Evolutionary conservation across 2,888 invertebrate species (phyloP).

Genomic region (Drosophila parthenogenetica): DNA sequence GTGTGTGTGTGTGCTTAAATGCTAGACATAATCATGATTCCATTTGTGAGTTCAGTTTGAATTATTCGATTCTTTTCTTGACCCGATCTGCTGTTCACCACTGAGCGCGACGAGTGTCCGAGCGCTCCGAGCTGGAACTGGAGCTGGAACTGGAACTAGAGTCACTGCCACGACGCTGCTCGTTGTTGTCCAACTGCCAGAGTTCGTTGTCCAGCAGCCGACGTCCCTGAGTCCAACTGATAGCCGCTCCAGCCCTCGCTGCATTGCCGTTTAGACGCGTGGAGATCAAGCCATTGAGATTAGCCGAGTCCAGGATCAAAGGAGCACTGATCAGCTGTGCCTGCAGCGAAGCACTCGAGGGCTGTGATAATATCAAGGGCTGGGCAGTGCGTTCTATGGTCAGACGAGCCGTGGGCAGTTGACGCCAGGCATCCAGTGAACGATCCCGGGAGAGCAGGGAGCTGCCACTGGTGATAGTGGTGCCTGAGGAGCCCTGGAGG

Average conservation of each 20-base stretch:
- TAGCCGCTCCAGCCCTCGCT: slow-evolving; percentile 57
- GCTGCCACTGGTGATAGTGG: slow-evolving; percentile 61
- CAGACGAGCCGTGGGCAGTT: slow-evolving; percentile 63
- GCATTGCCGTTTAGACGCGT: slow-evolving; percentile 64
- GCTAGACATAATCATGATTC: slow-evolving; percentile 59
- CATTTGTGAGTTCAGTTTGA: slow-evolving; percentile 50
- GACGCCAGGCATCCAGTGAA: slow-evolving; percentile 74
- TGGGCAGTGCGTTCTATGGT: slow-evolving; percentile 76
- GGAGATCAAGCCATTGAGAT: slow-evolving; percentile 61
- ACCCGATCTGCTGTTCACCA: slow-evolving; percentile 47
- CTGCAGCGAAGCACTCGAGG: slow-evolving; percentile 83
- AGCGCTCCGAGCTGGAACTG: slow-evolving; percentile 37
- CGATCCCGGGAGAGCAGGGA: slow-evolving; percentile 68
- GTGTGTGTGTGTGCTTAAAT: slow-evolving; percentile 25
- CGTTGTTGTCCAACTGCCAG: slow-evolving; percentile 66
- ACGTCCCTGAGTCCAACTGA: slow-evolving; percentile 61
- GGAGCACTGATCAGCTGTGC: slow-evolving; percentile 83
- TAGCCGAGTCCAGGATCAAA: slow-evolving; percentile 70
- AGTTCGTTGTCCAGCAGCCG: slow-evolving; percentile 63
- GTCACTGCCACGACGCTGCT: slow-evolving; percentile 45
- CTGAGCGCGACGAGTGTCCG: slow-evolving; percentile 48
- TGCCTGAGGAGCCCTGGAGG: slow-evolving; percentile 60
- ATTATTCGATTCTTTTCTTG: not conserved
- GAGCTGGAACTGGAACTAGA: slow-evolving; percentile 40
- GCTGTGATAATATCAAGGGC: slow-evolving; percentile 79